Conservation (phyloP, 2,797 vertebrate genomes). For the Vireo griseus region DNA sequence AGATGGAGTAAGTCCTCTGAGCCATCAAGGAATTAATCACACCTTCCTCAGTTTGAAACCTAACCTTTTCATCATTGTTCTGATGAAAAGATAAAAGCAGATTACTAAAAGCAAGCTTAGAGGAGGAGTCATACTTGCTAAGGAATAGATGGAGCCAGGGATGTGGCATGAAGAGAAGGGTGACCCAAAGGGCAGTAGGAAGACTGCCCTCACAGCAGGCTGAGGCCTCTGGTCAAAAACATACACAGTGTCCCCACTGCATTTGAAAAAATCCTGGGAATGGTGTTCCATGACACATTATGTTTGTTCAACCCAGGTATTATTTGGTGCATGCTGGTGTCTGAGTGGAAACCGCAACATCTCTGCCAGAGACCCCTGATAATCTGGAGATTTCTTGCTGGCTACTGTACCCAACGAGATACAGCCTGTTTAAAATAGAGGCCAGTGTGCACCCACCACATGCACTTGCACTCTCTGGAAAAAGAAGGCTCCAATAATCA, state of each 20-base stretch:
- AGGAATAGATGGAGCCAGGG: not conserved
- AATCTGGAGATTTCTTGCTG: not conserved
- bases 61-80: not conserved
- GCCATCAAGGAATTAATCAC: slow-evolving; percentile 8
- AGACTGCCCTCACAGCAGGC: not conserved
- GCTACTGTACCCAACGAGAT: not conserved
- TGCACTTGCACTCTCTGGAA: not conserved
- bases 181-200: not conserved
- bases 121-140: not conserved
- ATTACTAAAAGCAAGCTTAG: not conserved
- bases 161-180: not conserved
- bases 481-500: not conserved
- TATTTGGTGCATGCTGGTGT: not conserved
- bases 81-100: slow-evolving; percentile 12
- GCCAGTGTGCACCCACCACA: not conserved
- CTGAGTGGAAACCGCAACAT: not conserved
- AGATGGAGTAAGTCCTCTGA: slow-evolving; percentile 3
- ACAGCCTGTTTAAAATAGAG: not conserved
- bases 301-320: not conserved
- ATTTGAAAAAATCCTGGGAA: not conserved
- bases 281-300: not conserved
- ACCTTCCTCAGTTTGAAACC: not conserved
- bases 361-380: not conserved
- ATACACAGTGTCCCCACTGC: not conserved
- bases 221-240: not conserved